Conservation (phyloP, 2,888 invertebrate genomes). For the Mactromeris polynyma region DNA sequence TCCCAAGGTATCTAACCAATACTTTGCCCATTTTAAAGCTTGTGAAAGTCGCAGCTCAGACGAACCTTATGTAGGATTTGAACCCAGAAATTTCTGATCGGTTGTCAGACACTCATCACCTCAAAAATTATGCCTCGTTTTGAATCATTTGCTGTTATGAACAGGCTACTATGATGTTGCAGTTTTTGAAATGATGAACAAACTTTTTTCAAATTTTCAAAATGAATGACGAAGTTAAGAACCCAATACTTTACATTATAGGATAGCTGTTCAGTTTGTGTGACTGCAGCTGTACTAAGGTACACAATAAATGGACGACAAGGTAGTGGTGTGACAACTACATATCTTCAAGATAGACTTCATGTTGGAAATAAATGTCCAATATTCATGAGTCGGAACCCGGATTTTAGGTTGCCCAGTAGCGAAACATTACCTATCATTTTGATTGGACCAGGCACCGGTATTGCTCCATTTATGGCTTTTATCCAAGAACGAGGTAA, state of each 20-base stretch:
- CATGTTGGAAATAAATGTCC: constrained; percentile 70
- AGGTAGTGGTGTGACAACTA: constrained; percentile 77
- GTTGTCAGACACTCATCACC: no score
- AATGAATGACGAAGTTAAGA: background rate
- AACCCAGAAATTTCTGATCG: no score
- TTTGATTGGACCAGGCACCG: constrained; percentile 98
- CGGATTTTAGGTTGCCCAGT: constrained; percentile 77
- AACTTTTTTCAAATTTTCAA: no score
- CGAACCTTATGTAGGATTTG: no score
- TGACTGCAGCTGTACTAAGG: constrained; percentile 77
- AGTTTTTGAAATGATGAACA: no score
- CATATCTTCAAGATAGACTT: constrained; percentile 75
- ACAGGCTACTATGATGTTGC: no score
- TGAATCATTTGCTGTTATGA: no score
- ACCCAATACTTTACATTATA: background rate
- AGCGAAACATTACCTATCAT: constrained; percentile 90
- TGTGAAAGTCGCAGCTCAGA: no score
- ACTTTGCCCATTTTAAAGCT: no score
- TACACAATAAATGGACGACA: constrained; percentile 65
- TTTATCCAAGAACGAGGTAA: constrained; percentile 90
- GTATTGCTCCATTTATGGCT: constrained; percentile 96
- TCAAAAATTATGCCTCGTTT: no score
- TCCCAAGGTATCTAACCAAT: no score
- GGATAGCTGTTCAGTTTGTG: constrained; percentile 71
- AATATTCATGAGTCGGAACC: constrained; percentile 79